Percentiles rank a stretch among this genome's conserved stretches.
Evolutionary conservation across 1,140 invertebrate species (phyloP).

Genomic region (Habropoda laboriosa): DNA sequence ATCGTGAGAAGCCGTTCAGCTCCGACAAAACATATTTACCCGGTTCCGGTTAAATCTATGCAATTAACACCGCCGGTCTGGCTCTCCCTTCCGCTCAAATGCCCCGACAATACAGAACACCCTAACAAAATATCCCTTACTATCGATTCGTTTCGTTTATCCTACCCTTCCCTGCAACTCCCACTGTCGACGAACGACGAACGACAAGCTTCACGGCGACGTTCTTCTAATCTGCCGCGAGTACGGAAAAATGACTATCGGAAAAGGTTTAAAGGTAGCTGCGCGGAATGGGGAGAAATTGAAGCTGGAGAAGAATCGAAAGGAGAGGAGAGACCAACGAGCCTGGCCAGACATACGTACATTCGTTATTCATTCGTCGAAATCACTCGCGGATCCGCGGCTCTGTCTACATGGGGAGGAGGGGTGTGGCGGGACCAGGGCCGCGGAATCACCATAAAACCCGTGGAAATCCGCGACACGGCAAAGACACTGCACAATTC

Average conservation of each 20-base stretch:
- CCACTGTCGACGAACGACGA: too few species aligned
- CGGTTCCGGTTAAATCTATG: slow-evolving; percentile 37
- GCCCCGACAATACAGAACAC: slow-evolving; percentile 10
- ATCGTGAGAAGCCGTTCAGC: slow-evolving; percentile 27
- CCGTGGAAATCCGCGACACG: slow-evolving; percentile 43
- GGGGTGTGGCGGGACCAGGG: background rate
- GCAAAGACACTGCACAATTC: slow-evolving; percentile 50
- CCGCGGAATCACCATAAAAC: slow-evolving; percentile 45
- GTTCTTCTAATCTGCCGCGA: too few species aligned
- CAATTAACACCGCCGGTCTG: slow-evolving; percentile 26
- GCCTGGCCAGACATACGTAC: slow-evolving; percentile 3
- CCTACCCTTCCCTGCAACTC: too few species aligned
- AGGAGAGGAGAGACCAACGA: background rate
- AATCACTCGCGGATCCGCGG: slow-evolving; percentile 30
- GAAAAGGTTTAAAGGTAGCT: too few species aligned
- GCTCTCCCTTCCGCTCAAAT: background rate
- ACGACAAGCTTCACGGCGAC: too few species aligned
- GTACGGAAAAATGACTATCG: background rate
- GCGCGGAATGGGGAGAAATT: background rate
- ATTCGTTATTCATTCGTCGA: slow-evolving; percentile 44
- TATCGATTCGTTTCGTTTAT: background rate
- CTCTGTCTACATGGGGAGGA: slow-evolving; percentile 1
- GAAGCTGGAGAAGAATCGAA: background rate
- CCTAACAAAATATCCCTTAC: slow-evolving; percentile 12
- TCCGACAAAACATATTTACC: slow-evolving; percentile 36